Conservation (phyloP, 35 echinoderm and acorn worm species). For the Heliocidaris erythrogramma region DNA sequence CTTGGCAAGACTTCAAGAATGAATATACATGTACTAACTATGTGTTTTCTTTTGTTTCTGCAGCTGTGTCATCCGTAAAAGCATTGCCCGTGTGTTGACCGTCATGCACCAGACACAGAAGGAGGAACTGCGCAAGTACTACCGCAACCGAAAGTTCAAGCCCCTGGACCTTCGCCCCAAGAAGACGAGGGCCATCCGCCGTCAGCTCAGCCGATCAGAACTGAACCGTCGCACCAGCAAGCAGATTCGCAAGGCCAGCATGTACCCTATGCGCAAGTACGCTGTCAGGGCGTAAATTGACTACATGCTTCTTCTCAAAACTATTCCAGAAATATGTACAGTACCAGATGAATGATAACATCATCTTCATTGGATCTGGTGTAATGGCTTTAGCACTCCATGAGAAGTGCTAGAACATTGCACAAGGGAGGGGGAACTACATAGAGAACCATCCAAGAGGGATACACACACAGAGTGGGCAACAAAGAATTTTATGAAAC, state of each 20-base stretch:
- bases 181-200: constrained; percentile 85
- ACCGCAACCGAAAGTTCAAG: constrained; percentile 93
- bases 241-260: constrained; percentile 72
- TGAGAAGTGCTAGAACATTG: neutral
- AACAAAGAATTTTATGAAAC: neutral
- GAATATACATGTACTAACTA: neutral
- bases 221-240: constrained; percentile 76
- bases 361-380: neutral
- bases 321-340: neutral
- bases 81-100: constrained; percentile 89
- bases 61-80: constrained; percentile 94
- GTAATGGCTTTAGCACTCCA: neutral
- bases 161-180: constrained; percentile 93
- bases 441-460: neutral
- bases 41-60: constrained; percentile 22
- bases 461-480: neutral
- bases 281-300: constrained; percentile 72
- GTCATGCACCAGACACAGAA: constrained; percentile 95
- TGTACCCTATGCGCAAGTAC: constrained; percentile 83
- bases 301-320: neutral
- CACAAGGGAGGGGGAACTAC: neutral
- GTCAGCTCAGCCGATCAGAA: constrained; percentile 75
- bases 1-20: too few species aligned
- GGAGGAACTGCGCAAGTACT: constrained; percentile 93
- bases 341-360: neutral